Evolutionary conservation across 2,113 vertebrate species (phyloP).

Genomic region (Lethenteron reissneri): DNA sequence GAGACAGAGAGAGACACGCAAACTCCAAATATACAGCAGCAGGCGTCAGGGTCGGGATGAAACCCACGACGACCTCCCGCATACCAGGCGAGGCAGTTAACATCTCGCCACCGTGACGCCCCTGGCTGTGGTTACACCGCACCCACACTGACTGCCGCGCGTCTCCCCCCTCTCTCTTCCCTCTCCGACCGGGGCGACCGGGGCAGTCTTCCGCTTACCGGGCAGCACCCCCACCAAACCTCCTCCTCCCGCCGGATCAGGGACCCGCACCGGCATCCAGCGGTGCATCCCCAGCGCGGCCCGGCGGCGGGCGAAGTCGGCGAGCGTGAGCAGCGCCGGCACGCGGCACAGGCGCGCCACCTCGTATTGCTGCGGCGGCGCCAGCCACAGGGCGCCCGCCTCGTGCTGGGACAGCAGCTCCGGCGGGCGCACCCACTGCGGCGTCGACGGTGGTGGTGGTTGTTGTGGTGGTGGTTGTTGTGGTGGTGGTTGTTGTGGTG

Average conservation of each 20-base stretch:
- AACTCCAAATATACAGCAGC: too few relatives aligned
- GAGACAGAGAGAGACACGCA: too few relatives aligned
- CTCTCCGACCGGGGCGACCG: background rate
- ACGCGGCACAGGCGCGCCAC: slow-evolving; percentile 1
- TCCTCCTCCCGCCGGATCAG: background rate
- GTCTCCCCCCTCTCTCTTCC: slow-evolving; percentile 1
- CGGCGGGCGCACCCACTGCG: background rate
- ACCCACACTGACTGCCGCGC: too few relatives aligned
- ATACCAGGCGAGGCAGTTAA: too few relatives aligned
- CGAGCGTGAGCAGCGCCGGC: background rate
- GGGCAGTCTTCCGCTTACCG: background rate
- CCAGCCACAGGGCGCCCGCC: background rate
- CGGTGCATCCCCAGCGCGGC: background rate
- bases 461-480: too few relatives aligned
- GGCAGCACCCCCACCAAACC: background rate
- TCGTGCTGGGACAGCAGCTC: background rate
- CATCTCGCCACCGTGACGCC: too few relatives aligned
- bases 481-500: too few relatives aligned
- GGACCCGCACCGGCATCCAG: slow-evolving; percentile 1
- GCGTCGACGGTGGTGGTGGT: background rate
- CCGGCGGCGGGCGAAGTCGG: background rate
- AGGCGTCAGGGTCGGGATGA: too few relatives aligned
- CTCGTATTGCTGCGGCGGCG: background rate
- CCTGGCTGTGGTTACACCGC: too few relatives aligned
- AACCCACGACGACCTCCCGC: too few relatives aligned